Evolutionary conservation across 2,888 invertebrate genomes (phyloP).

Genomic region (Nomada lathburiana): DNA sequence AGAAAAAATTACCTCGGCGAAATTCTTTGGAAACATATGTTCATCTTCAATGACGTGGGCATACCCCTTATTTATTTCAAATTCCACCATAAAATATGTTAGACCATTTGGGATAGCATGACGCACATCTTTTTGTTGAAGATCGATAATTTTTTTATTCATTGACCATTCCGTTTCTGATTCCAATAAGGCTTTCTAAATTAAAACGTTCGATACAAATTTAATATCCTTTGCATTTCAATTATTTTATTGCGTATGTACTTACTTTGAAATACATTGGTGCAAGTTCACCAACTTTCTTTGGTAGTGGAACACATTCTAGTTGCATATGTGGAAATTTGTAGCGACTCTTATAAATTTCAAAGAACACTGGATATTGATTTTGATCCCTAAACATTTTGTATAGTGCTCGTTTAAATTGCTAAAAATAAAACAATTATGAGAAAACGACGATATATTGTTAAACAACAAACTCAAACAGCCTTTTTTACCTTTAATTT

Average conservation of each 20-base stretch:
- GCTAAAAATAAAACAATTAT: conserved; percentile 84
- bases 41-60: conserved; percentile 99
- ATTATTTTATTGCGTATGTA: conserved; percentile 8
- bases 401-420: conserved; percentile 91
- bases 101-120: conserved; percentile 95
- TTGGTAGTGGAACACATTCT: conserved; percentile 95
- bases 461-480: neutral
- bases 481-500: conserved; percentile 89
- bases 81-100: conserved; percentile 97
- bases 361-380: conserved; percentile 95
- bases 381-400: conserved; percentile 90
- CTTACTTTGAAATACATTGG: conserved; percentile 96
- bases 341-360: conserved; percentile 91
- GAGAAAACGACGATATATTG: neutral
- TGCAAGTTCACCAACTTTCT: conserved; percentile 93
- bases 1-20: conserved; percentile 91
- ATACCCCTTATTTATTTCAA: conserved; percentile 95
- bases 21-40: conserved; percentile 92
- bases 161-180: conserved; percentile 97
- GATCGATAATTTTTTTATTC: conserved; percentile 95
- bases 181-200: conserved; percentile 95
- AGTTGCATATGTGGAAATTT: conserved; percentile 93
- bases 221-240: conserved; percentile 1
- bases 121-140: conserved; percentile 90
- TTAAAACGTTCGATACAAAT: conserved; percentile 5